Base-by-base conservation (phyloP, 2,113 vertebrate genomes). In the Columba janthina region DNA sequence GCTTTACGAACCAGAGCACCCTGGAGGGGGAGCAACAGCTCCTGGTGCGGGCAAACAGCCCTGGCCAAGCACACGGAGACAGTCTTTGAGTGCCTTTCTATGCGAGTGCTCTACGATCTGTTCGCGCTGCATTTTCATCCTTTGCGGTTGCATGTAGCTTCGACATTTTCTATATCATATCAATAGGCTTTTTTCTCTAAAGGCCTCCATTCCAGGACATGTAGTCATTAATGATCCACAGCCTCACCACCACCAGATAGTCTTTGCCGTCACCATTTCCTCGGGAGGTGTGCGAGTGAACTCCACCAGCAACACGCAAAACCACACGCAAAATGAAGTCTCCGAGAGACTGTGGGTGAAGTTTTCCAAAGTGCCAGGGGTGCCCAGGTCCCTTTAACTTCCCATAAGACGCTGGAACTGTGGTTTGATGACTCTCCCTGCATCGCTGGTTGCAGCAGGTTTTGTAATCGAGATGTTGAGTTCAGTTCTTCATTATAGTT, bases 91-190 rank as follows among this genome's bases (percentile, higher is more conserved):
- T 72, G 85, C 57, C 61, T 81, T 79, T 89, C 76, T 25, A 12
- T 40, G 72, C 94, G 36, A 18, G 53, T 51, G 77, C 71, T 94
- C 76, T 87, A 10, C 50, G 83, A 34, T 29, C 53, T 31, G 19
- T 77, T 83, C n/a, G 86, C 50, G 5, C 84, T 94, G 72, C 86
- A 48, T 96, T 26, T 38, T 66, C 96, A 90, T 92, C 95, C 85
- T 87, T 78, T 2, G 60, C 87, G 88, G 87, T 11, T 90, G 95
- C 96, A 96, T 96, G 92, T 48, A 77, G 85, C 95, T 89, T 88
- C 9, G 7, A 69, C 93, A 95, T 92, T 85, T 90, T 57, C 78
- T 62, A 1, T 65, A 25, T 89, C 94, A 69, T 24, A 44, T 81
- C 77, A 69, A 4, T 10, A 85, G 90, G 12, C 40, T 12, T 80